phyloP scores from a whole-genome alignment of 2,797 vertebrate genomes.

The Enteromius mattozi region DNA sequence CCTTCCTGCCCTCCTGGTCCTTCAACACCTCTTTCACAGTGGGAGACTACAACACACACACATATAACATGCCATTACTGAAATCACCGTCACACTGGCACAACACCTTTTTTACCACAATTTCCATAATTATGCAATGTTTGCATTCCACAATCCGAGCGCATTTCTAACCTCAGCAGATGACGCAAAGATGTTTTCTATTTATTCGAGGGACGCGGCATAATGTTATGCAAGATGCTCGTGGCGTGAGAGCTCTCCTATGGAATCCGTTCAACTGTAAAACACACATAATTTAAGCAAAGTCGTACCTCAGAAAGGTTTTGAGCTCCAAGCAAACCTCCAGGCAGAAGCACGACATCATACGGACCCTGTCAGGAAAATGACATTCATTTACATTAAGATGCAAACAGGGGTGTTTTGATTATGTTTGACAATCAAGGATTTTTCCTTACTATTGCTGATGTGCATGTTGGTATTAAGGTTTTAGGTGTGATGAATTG shows the following conservation, averaged over 20 bases:
- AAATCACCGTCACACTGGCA: neutral
- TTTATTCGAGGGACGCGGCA: neutral
- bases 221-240: slow-evolving; percentile 9
- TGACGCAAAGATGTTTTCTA: slow-evolving; percentile 32
- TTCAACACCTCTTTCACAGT: slow-evolving; percentile 91
- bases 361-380: slow-evolving; percentile 87
- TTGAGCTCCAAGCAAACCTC: slow-evolving; percentile 93
- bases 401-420: neutral
- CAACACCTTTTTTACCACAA: neutral
- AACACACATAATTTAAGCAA: neutral
- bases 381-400: slow-evolving; percentile 1
- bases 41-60: slow-evolving; percentile 80
- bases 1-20: slow-evolving; percentile 91
- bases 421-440: neutral
- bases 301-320: slow-evolving; percentile 90
- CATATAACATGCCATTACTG: slow-evolving; percentile 3
- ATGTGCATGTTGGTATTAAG: neutral
- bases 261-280: neutral
- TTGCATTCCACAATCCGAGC: neutral
- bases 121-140: slow-evolving; percentile 25
- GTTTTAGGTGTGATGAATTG: neutral
- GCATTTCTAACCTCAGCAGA: slow-evolving; percentile 2
- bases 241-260: neutral
- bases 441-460: too few species aligned
- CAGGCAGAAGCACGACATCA: slow-evolving; percentile 92